Percentiles rank a stretch among this genome's conserved stretches.
These are phyloP conservation scores for Oryzias javanicus DNA, from an alignment of 2,113 vertebrate genomes.

Conservation along the genomic window DNA sequence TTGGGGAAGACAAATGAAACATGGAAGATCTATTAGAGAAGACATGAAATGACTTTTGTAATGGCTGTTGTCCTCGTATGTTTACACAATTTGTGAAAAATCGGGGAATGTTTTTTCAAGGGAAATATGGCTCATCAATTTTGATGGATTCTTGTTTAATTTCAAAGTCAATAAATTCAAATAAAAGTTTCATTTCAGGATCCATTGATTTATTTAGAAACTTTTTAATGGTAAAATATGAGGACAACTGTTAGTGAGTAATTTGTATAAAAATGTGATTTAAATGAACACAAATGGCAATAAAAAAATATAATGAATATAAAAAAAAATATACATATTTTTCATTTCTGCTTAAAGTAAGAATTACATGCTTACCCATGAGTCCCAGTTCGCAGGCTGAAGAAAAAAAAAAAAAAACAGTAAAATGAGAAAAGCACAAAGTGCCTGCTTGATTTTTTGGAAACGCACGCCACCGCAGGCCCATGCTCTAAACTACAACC, in stretches of 20 bases:
- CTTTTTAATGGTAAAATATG: too few relatives aligned
- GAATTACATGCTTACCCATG: conserved; percentile 60
- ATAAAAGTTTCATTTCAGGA: too few relatives aligned
- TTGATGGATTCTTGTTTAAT: too few relatives aligned
- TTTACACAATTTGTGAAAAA: too few relatives aligned
- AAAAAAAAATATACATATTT: not conserved
- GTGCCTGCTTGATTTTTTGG: not conserved
- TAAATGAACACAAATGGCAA: conserved; percentile 7
- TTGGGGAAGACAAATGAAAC: conserved; percentile 39
- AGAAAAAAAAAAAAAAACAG: conserved; percentile 21
- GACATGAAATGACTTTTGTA: conserved; percentile 7
- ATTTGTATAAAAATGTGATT: conserved; percentile 3
- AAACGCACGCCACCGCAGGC: conserved; percentile 17
- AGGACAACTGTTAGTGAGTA: not conserved
- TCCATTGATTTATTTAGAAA: too few relatives aligned
- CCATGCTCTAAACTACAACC: conserved; percentile 49
- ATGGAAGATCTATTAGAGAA: conserved; percentile 20
- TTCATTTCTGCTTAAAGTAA: not conserved
- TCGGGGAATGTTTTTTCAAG: too few relatives aligned
- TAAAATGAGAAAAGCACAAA: conserved; percentile 3
- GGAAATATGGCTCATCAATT: too few relatives aligned
- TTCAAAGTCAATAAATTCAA: too few relatives aligned
- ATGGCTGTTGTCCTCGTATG: conserved; percentile 3
- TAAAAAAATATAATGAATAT: conserved; percentile 31
- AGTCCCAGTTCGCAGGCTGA: conserved; percentile 69